Base-by-base conservation (phyloP, 2,113 vertebrate genomes). In the Spea multiplicata region DNA sequence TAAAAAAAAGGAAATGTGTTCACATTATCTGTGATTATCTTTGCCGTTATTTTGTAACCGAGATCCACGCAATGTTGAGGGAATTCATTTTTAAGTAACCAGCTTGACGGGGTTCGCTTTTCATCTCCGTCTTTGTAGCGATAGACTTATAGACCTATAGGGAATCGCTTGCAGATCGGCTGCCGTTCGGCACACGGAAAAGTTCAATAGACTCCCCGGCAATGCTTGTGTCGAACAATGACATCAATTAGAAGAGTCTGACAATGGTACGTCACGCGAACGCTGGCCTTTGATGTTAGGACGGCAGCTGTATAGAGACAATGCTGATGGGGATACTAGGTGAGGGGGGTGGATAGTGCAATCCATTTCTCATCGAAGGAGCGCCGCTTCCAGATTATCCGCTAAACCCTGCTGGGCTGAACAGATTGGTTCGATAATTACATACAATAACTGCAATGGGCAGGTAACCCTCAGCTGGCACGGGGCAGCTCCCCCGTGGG, bases 341-440 rank as follows among this genome's bases (percentile, higher is more conserved):
- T 72, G 55, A 71, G 76, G 76, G 73, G 73, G 73, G 50, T 73
- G 85, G 85, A 90, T 83, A 90, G 87, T 85, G 88, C 88, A 87
- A 90, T 86, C 82, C 88, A 90, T 90, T 89, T 85, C 88, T 86
- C 88, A 92, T 93, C 93, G 92, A 93, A 93, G 87, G 94, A 96
- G 94, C 93, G 93, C 93, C 91, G 92, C 94, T 93, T 94, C 92
- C 90, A 95, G 95, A 96, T 95, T 94, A 94, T 93, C 89, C 94
- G 92, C 91, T 91, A 89, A 91, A 92, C 87, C 95, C 95, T 86
- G 94, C 96, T 96, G 95, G 94, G 95, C 92, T 92, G 95, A 97
- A 97, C 96, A 98, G 96, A 98, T 97, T 97, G 96, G 94, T 84
- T 94, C 90, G 93, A 97, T 97, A 96, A 97, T 98, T 97, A 96